A percentile compares a stretch with the other conserved stretches of the same genome.
These are phyloP conservation scores for Zoanthus sansibaricus DNA, from an alignment of 92 coral and sea anemone species.

Conservation along the genomic window DNA sequence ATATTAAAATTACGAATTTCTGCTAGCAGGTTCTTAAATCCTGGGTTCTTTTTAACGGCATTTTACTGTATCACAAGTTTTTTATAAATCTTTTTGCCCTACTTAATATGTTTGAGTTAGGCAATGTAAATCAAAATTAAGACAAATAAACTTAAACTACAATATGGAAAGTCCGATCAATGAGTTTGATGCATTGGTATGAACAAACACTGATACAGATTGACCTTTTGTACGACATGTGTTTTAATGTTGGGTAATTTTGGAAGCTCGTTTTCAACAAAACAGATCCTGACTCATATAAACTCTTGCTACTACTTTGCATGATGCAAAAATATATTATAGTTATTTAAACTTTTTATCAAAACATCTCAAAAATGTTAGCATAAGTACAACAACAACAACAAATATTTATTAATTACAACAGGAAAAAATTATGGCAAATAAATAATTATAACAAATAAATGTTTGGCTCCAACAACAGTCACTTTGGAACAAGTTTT, in stretches of 20 bases:
- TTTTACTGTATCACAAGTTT: slow-evolving; percentile 11
- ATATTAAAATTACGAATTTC: slow-evolving; percentile 1
- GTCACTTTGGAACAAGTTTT: not conserved
- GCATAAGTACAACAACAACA: slow-evolving; percentile 16
- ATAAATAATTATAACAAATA: not conserved
- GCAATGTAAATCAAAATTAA: slow-evolving; percentile 1
- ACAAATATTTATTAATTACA: slow-evolving; percentile 23
- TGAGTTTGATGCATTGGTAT: slow-evolving; percentile 10
- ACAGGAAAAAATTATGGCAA: slow-evolving; percentile 19
- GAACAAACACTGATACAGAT: not conserved
- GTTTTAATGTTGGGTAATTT: slow-evolving; percentile 4
- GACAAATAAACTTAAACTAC: not conserved
- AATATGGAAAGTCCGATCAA: slow-evolving; percentile 6
- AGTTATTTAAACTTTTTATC: slow-evolving; percentile 4
- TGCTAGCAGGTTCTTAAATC: slow-evolving; percentile 2
- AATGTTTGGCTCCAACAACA: slow-evolving; percentile 11
- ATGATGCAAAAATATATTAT: slow-evolving; percentile 16
- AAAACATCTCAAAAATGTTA: slow-evolving; percentile 16
- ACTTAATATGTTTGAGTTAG: slow-evolving; percentile 1
- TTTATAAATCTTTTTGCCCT: not conserved
- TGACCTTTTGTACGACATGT: slow-evolving; percentile 9
- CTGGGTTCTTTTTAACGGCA: not conserved
- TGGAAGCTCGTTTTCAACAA: not conserved
- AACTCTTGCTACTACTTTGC: slow-evolving; percentile 27
- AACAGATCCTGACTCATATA: slow-evolving; percentile 16